phyloP scores from a whole-genome alignment of 1,140 invertebrate genomes.

The Ooceraea biroi region DNA sequence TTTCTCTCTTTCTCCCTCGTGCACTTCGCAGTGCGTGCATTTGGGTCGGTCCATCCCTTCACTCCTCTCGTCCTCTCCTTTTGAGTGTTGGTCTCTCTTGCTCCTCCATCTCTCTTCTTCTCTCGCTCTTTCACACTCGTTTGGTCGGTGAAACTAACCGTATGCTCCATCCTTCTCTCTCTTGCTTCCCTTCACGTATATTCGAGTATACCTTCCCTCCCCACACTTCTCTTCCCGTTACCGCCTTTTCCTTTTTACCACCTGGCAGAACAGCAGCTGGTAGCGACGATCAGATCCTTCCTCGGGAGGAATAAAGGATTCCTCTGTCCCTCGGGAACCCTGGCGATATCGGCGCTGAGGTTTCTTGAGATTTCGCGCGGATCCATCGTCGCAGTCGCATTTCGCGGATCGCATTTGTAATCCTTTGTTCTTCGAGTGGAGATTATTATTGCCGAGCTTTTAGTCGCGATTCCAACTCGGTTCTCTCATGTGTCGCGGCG shows the following conservation, averaged over 20 bases:
- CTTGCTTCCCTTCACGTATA: slow-evolving; percentile 7
- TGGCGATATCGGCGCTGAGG: slow-evolving; percentile 13
- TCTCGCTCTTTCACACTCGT: slow-evolving; percentile 8
- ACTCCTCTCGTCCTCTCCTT: slow-evolving; percentile 24
- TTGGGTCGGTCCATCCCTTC: slow-evolving; percentile 52
- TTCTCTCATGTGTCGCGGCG: slow-evolving; percentile 57
- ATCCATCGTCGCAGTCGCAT: background rate
- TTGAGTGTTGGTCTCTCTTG: slow-evolving; percentile 1
- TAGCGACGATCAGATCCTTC: slow-evolving; percentile 58
- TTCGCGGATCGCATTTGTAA: too few relatives aligned
- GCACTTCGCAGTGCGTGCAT: slow-evolving; percentile 41
- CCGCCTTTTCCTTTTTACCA: slow-evolving; percentile 70
- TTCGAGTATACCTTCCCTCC: slow-evolving; percentile 10
- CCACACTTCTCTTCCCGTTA: background rate
- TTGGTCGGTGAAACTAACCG: slow-evolving; percentile 10
- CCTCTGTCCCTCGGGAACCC: slow-evolving; percentile 63
- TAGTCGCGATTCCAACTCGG: slow-evolving; percentile 23
- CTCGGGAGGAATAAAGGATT: slow-evolving; percentile 57
- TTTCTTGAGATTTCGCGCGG: slow-evolving; percentile 8
- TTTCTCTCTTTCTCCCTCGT: slow-evolving; percentile 60
- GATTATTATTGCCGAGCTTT: background rate
- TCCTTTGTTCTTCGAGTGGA: too few relatives aligned
- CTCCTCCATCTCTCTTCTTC: slow-evolving; percentile 24
- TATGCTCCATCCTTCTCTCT: background rate
- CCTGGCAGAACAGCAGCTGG: slow-evolving; percentile 76